Conservation (phyloP, 1,140 invertebrate genomes). For the Cydia fagiglandana region DNA sequence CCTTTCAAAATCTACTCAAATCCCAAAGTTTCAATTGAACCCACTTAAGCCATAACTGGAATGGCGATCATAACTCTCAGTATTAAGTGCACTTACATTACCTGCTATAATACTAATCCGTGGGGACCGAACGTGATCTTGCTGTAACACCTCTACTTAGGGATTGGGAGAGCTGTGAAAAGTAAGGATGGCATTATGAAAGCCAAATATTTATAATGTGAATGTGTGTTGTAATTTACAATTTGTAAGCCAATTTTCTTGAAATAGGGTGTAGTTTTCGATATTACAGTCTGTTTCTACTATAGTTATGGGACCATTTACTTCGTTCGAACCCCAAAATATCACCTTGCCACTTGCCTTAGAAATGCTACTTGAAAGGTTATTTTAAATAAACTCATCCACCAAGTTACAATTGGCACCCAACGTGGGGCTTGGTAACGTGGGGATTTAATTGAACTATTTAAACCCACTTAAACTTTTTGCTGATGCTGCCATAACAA, state of each 20-base stretch:
- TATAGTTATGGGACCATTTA: too few relatives aligned
- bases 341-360: too few relatives aligned
- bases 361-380: too few relatives aligned
- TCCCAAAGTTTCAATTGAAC: conserved; percentile 10
- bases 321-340: too few relatives aligned
- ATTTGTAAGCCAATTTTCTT: background rate
- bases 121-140: conserved; percentile 7
- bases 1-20: conserved; percentile 7
- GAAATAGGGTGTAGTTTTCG: too few relatives aligned
- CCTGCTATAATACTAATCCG: conserved; percentile 3
- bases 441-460: too few relatives aligned
- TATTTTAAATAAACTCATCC: too few relatives aligned
- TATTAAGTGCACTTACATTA: conserved; percentile 15
- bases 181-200: background rate
- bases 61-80: background rate
- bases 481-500: too few relatives aligned
- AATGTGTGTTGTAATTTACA: background rate
- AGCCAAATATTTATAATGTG: background rate
- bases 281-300: too few relatives aligned
- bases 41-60: conserved; percentile 2
- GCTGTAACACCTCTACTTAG: conserved; percentile 9
- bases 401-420: background rate
- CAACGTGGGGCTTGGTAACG: background rate
- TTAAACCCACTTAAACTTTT: too few relatives aligned
- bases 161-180: background rate